Evolutionary conservation across 2,797 vertebrate genomes (phyloP), one percentile per base, ranked within the genome.

Genomic region (Amphiprion clarkii): DNA sequence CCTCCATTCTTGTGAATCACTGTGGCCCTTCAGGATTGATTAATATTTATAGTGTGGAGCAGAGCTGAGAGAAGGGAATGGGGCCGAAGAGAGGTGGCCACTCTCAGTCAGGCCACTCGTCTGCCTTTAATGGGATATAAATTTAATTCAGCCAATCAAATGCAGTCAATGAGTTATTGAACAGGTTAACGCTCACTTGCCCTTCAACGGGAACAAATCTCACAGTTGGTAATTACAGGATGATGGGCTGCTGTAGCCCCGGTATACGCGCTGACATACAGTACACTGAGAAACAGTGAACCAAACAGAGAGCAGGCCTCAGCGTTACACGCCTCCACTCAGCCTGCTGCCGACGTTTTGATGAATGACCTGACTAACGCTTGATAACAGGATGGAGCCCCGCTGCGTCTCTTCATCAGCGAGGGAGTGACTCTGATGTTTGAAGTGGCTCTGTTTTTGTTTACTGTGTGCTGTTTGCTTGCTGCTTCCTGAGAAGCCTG

Each of bases 341-440:
- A 5, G 58, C 54, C 66, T 68, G 60, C 77, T 7, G 82, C 46
- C 64, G 88, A 88, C 12, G 49, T 59, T 76, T 82, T 86, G 83
- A 90, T 66, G 79, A 75, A 85, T 76, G 76, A 42, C 64, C 56
- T 0, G 67, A 71, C 77, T 83, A 85, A 89, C 55, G 21, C 59
- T 16, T 56, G 73, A 65, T 74, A 81, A 84, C 85, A 81, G 71
- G 66, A 79, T 10, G 70, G 72, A 78, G 65, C 71, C 81, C 79
- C 23, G 57, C 64, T 58, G 72, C 72, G 71, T 82, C 71, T 77
- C 81, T 79, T 82, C 74, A 78, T 83, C 84, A 64, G 58, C 9
- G 36, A 13, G 52, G 62, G n/a, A 8, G 33, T 19, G 25, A 49
- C 67, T 71, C 40, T 31, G 46, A 40, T 74, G 81, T 84, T 82